Conservation (phyloP, 2,888 invertebrate species). For the Athetis lepigone region DNA sequence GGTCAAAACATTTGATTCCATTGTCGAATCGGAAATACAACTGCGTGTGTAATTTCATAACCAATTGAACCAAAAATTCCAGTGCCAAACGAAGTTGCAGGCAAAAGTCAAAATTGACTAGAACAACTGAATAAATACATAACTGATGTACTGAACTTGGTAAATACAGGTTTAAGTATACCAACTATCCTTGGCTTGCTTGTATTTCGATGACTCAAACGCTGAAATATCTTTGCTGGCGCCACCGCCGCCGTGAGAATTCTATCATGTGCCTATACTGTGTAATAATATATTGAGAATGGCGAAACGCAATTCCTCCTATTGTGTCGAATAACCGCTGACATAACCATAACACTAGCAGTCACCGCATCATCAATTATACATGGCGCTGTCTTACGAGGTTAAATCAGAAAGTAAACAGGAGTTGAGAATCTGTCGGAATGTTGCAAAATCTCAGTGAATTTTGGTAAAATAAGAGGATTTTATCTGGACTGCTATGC, state of each 20-base stretch:
- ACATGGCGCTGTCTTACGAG: background rate
- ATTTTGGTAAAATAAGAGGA: no score
- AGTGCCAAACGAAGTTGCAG: no score
- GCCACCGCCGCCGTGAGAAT: slow-evolving; percentile 32
- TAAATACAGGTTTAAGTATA: background rate
- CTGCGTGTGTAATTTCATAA: no score
- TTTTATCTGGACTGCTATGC: no score
- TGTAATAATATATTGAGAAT: slow-evolving; percentile 38
- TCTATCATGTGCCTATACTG: slow-evolving; percentile 16
- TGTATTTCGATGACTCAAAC: slow-evolving; percentile 46
- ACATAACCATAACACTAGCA: slow-evolving; percentile 22
- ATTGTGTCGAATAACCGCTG: slow-evolving; percentile 32
- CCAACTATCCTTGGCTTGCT: slow-evolving; percentile 2
- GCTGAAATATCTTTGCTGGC: slow-evolving; percentile 24
- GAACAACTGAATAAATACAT: background rate
- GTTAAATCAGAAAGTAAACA: background rate
- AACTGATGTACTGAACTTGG: background rate
- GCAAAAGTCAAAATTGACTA: no score
- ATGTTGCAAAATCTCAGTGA: no score
- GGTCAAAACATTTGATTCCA: no score
- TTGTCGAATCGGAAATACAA: no score
- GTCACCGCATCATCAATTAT: slow-evolving; percentile 24
- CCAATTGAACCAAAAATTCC: no score
- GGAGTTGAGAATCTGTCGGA: background rate
- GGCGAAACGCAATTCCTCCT: slow-evolving; percentile 12